Percentiles rank a stretch among this genome's conserved stretches.
Conservation (phyloP, 1,140 invertebrate species). For the Psix sp. region DNA sequence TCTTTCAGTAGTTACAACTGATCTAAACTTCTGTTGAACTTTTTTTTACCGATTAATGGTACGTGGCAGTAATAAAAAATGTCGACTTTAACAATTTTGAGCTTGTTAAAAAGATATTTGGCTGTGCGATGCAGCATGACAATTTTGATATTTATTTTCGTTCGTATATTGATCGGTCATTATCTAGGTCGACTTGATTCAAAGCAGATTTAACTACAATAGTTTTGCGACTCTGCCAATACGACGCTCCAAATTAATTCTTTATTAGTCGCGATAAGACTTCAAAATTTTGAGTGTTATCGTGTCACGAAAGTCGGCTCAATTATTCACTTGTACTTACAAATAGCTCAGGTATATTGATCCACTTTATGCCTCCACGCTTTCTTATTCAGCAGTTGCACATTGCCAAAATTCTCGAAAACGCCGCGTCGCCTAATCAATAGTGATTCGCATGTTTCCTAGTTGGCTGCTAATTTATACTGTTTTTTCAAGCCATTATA, state of each 20-base stretch:
- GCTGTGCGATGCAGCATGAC: conserved; percentile 4
- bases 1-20: conserved; percentile 10
- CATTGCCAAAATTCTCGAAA: background rate
- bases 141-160: conserved; percentile 46
- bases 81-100: no score
- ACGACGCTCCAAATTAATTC: conserved; percentile 49
- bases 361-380: conserved; percentile 3
- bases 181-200: conserved; percentile 40
- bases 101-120: no score
- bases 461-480: background rate
- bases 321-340: conserved; percentile 45
- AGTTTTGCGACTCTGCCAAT: conserved; percentile 33
- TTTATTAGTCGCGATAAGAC: conserved; percentile 51
- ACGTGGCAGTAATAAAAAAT: background rate
- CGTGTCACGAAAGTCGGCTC: conserved; percentile 24
- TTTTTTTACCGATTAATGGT: background rate
- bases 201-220: conserved; percentile 35
- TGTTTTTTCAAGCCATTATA: background rate
- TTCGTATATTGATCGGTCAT: conserved; percentile 34
- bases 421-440: background rate
- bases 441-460: conserved; percentile 1
- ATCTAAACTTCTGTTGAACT: no score
- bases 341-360: conserved; percentile 9
- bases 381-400: conserved; percentile 16
- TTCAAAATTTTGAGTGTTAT: conserved; percentile 26